Evolutionary conservation across 2,797 vertebrate genomes (phyloP).

Genomic region (Etheostoma nigrum): DNA sequence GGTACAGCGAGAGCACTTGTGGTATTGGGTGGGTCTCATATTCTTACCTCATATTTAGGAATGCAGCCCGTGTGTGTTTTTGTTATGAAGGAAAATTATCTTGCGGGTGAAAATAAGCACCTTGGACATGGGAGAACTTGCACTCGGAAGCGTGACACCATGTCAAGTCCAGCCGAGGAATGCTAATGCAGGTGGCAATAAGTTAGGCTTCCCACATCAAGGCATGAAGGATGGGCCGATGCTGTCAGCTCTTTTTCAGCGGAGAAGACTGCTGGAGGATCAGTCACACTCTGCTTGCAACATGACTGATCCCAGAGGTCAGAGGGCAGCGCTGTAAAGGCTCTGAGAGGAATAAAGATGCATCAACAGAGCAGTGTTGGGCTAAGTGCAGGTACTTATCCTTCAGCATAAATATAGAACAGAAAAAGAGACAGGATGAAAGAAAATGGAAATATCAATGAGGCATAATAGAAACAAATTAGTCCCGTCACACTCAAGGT

Average conservation of each 20-base stretch:
- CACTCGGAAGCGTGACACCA: slow-evolving; percentile 58
- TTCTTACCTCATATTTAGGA: slow-evolving; percentile 70
- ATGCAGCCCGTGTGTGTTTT: slow-evolving; percentile 66
- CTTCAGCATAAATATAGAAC: not conserved
- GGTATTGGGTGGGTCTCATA: slow-evolving; percentile 54
- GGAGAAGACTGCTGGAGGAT: slow-evolving; percentile 35
- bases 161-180: slow-evolving; percentile 65
- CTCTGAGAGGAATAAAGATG: slow-evolving; percentile 48
- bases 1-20: slow-evolving; percentile 28
- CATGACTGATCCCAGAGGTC: slow-evolving; percentile 55
- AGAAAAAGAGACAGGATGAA: slow-evolving; percentile 1
- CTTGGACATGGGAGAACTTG: slow-evolving; percentile 78
- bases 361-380: slow-evolving; percentile 14
- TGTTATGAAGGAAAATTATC: slow-evolving; percentile 60
- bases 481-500: slow-evolving; percentile 30
- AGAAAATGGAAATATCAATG: slow-evolving; percentile 53
- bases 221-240: slow-evolving; percentile 40
- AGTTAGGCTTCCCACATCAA: slow-evolving; percentile 37
- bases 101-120: slow-evolving; percentile 64
- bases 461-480: slow-evolving; percentile 49
- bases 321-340: slow-evolving; percentile 44
- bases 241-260: slow-evolving; percentile 32
- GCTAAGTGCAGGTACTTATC: slow-evolving; percentile 27
- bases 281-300: slow-evolving; percentile 53
- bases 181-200: slow-evolving; percentile 39